Evolutionary conservation across 1,140 invertebrate genomes (phyloP), one percentile per base, ranked within the genome.

Genomic region (Asbolus verrucosus): DNA sequence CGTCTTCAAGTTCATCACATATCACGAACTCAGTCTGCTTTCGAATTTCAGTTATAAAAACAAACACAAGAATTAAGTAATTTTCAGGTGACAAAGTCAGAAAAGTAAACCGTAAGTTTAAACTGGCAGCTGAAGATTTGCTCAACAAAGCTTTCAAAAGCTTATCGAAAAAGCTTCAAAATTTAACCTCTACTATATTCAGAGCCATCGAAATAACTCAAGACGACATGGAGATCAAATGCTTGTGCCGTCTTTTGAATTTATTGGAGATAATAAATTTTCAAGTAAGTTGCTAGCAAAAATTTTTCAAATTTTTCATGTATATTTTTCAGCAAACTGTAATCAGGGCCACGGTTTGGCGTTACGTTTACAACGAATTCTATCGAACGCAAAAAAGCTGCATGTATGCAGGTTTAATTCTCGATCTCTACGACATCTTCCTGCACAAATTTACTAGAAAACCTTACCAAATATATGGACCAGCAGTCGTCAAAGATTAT

Each of bases 191-290:
- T 13, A 65, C 66, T 5, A 74, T 72, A 1, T 62, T 75, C 3
- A 66, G 68, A 38, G 70, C 75, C 0, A 61, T 77, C 13, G 43
- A 70, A 13, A 70, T 62, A n/a, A 75, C 74, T 1, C 46, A 73
- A 39, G 76, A 78, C n/a, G 75, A 78, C 36, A 75, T 75, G 71
- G 76, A 79, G 65, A 73, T 73, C 6, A 74, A 73, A 19, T 77
- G 73, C 60, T 70, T 75, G 18, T 73, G 73, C 8, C 74, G 73
- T 60, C 27, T 79, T 46, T 19, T 79, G 1, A 74, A 73, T 50
- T 62, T 72, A 39, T 43, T 79, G 9, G 78, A 79, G 65, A 72
- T 78, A 50, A 36, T 78, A n/a, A 75, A 72, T 65, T 70, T 74
- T 31, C 72, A 78, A 54, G 77, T 78, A 73, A 67, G 43, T n/a